These are phyloP conservation scores for Trachymyrmex cornetzi DNA, from an alignment of 1,140 invertebrate genomes.

Conservation along the genomic window DNA sequence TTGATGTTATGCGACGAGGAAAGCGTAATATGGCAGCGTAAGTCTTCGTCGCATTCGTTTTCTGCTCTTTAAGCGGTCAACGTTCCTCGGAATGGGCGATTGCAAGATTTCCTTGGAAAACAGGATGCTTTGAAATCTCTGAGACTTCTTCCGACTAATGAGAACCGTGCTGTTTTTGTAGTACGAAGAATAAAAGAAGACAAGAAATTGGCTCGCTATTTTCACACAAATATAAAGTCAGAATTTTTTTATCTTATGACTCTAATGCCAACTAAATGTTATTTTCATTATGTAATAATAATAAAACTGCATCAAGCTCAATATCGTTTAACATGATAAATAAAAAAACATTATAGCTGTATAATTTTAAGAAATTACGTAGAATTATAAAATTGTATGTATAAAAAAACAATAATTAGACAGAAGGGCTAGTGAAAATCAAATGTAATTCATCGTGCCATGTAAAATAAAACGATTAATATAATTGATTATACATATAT, in stretches of 20 bases:
- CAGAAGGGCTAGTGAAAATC: too few relatives aligned
- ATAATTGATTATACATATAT: too few relatives aligned
- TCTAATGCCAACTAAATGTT: neutral
- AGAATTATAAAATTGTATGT: neutral
- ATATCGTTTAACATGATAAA: neutral
- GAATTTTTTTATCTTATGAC: neutral
- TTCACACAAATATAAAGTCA: slow-evolving; percentile 5
- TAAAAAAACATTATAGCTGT: neutral
- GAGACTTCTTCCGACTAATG: slow-evolving; percentile 68
- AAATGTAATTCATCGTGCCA: too few relatives aligned
- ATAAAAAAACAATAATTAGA: too few relatives aligned
- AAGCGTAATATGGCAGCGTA: slow-evolving; percentile 32
- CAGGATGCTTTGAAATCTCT: slow-evolving; percentile 68
- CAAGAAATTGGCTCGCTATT: neutral
- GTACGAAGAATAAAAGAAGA: neutral
- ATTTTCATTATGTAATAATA: neutral
- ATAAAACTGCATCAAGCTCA: neutral
- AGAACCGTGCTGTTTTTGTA: slow-evolving; percentile 62
- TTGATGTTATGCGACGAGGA: slow-evolving; percentile 33
- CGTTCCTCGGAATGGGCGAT: slow-evolving; percentile 45
- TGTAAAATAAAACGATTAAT: too few relatives aligned
- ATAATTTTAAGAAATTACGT: neutral
- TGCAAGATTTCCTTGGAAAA: slow-evolving; percentile 60
- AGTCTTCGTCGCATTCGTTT: slow-evolving; percentile 34
- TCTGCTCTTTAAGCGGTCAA: slow-evolving; percentile 55